phyloP scores from a whole-genome alignment of 2,888 invertebrate species.

The Stenurella melanura region DNA sequence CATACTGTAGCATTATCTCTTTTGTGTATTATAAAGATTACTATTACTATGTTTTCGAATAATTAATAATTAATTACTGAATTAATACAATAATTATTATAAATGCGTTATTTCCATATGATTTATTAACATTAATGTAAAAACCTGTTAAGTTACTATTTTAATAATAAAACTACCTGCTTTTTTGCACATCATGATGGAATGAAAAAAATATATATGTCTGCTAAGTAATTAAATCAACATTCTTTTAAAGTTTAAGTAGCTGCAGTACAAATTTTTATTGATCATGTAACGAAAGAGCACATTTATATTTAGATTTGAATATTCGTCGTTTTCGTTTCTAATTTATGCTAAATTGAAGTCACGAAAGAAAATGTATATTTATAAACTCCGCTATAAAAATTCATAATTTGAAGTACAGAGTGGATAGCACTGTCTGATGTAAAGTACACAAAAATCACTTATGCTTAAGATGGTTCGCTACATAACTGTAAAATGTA shows the following conservation, averaged over 20 bases:
- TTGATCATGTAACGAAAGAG: constrained; percentile 9
- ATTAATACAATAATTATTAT: too few relatives aligned
- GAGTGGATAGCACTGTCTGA: not conserved
- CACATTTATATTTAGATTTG: constrained; percentile 45
- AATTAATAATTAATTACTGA: too few relatives aligned
- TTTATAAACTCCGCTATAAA: not conserved
- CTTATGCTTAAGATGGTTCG: not conserved
- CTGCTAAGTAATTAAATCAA: not conserved
- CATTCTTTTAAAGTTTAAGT: not conserved
- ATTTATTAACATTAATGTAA: too few relatives aligned
- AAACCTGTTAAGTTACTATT: too few relatives aligned
- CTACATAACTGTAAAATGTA: not conserved
- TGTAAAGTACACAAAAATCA: too few relatives aligned
- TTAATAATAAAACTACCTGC: too few relatives aligned
- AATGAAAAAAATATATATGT: too few relatives aligned
- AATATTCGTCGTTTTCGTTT: constrained; percentile 41
- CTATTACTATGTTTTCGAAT: too few relatives aligned
- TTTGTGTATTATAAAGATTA: too few relatives aligned
- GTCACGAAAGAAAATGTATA: constrained; percentile 44
- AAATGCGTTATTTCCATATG: too few relatives aligned
- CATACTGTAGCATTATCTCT: too few relatives aligned
- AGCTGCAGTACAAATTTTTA: not conserved
- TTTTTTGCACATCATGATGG: too few relatives aligned
- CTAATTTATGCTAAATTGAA: constrained; percentile 42
- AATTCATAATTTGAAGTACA: not conserved